These are phyloP conservation scores for Darwinula stevensoni DNA, from an alignment of 2,888 invertebrate genomes.

Conservation along the genomic window DNA sequence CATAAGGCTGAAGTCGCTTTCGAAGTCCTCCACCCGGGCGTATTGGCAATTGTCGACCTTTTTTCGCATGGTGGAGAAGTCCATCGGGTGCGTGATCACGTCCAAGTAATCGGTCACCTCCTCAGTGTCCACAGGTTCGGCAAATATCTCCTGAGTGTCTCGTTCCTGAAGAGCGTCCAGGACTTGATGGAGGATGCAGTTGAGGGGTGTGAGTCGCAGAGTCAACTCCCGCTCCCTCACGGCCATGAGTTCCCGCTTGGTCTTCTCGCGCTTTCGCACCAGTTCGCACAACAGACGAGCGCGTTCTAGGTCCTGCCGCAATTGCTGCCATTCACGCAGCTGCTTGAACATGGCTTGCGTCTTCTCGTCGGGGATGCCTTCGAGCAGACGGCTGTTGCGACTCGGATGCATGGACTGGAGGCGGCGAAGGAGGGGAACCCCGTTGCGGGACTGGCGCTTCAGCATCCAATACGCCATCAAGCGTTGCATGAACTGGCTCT, in stretches of 20 bases:
- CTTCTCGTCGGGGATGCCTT: neutral
- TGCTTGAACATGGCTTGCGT: neutral
- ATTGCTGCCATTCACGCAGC: constrained; percentile 18
- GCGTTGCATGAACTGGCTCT: constrained; percentile 56
- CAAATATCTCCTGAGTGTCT: constrained; percentile 63
- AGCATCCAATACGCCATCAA: constrained; percentile 90
- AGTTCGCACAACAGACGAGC: constrained; percentile 73
- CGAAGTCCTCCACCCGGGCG: constrained; percentile 24
- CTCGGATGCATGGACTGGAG: constrained; percentile 23
- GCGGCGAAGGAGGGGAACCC: constrained; percentile 67
- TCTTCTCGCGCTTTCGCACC: constrained; percentile 76
- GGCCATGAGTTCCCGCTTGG: constrained; percentile 59
- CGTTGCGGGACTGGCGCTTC: constrained; percentile 76
- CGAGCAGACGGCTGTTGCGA: constrained; percentile 4
- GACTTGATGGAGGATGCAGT: constrained; percentile 41
- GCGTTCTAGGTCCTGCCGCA: constrained; percentile 75
- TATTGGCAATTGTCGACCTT: constrained; percentile 19
- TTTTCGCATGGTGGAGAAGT: constrained; percentile 51
- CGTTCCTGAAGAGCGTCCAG: constrained; percentile 41
- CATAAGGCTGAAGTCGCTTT: constrained; percentile 79
- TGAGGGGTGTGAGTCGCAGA: constrained; percentile 34
- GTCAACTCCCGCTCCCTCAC: constrained; percentile 18
- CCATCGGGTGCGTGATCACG: constrained; percentile 60
- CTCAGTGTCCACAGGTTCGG: constrained; percentile 34
- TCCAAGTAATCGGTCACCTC: constrained; percentile 60